Evolutionary conservation across 2,888 invertebrate genomes (phyloP).

Genomic region (Augochlorella aurata): DNA sequence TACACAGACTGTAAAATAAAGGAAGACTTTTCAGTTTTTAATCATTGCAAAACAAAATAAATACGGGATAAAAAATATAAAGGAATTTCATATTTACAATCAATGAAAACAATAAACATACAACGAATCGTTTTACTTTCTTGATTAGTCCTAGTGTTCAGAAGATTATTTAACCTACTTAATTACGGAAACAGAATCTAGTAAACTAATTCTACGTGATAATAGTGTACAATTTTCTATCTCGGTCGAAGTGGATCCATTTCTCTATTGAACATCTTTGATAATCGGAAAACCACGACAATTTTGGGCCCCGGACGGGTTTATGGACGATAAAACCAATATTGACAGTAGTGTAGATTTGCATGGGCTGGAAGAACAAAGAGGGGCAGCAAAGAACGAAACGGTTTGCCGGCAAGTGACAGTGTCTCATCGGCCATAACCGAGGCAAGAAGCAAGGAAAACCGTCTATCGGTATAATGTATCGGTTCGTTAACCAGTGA

Average conservation of each 20-base stretch:
- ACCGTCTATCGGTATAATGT: conserved; percentile 26
- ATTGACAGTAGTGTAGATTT: conserved; percentile 40
- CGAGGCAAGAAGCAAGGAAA: conserved; percentile 48
- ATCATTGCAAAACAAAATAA: no score
- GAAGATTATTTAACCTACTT: not conserved
- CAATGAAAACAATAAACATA: no score
- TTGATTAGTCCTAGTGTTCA: not conserved
- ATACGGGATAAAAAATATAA: no score
- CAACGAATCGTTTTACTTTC: not conserved
- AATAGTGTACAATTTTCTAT: not conserved
- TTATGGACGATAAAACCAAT: not conserved
- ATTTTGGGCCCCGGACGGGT: not conserved
- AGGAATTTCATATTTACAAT: no score
- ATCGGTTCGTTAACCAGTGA: conserved; percentile 41
- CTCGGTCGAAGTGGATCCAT: not conserved
- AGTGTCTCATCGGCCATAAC: conserved; percentile 15
- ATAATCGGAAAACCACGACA: not conserved
- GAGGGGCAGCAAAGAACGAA: conserved; percentile 31
- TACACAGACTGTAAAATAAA: no score
- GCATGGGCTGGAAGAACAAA: conserved; percentile 29
- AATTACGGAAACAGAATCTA: not conserved
- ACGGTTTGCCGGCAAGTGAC: conserved; percentile 14
- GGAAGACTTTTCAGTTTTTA: no score
- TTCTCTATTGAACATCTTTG: not conserved
- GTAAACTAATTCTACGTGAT: not conserved